Evolutionary conservation across 2,888 invertebrate species (phyloP).

Genomic region (Pyrrhosoma nymphula): DNA sequence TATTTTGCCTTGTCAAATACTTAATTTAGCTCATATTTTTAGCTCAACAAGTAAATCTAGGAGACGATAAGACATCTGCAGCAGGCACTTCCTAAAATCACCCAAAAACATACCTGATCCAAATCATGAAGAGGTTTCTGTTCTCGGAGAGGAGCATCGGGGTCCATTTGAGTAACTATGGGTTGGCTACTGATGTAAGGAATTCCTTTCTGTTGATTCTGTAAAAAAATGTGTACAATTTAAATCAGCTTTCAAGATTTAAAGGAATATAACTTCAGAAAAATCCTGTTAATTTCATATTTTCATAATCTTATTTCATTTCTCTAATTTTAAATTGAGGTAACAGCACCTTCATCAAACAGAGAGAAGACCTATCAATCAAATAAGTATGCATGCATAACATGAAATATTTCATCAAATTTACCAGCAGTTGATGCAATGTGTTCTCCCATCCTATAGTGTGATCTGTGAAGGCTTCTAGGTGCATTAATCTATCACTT

Average conservation of each 20-base stretch:
- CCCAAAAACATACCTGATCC: conserved; percentile 80
- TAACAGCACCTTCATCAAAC: too few species aligned
- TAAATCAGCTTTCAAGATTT: neutral
- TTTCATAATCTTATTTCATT: neutral
- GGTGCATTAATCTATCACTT: conserved; percentile 77
- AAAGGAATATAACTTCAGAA: conserved; percentile 71
- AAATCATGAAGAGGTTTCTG: conserved; percentile 90
- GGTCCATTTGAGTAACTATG: conserved; percentile 88
- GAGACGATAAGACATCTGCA: too few species aligned
- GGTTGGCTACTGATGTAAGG: conserved; percentile 81
- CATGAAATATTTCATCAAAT: conserved; percentile 73
- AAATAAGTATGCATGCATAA: neutral
- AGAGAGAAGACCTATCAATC: neutral
- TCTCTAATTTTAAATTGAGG: too few species aligned
- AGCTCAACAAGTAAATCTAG: too few species aligned
- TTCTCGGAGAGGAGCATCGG: conserved; percentile 92
- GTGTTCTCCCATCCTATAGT: conserved; percentile 96
- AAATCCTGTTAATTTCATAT: neutral
- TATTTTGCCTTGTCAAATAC: too few species aligned
- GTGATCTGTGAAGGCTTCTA: conserved; percentile 89
- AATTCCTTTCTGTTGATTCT: conserved; percentile 74
- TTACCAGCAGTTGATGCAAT: conserved; percentile 85
- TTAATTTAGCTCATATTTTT: too few species aligned
- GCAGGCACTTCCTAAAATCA: neutral
- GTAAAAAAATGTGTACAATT: neutral